Evolutionary conservation across 2,888 invertebrate species (phyloP), one percentile per base, ranked within the genome.

Genomic region (Andrena fulva): DNA sequence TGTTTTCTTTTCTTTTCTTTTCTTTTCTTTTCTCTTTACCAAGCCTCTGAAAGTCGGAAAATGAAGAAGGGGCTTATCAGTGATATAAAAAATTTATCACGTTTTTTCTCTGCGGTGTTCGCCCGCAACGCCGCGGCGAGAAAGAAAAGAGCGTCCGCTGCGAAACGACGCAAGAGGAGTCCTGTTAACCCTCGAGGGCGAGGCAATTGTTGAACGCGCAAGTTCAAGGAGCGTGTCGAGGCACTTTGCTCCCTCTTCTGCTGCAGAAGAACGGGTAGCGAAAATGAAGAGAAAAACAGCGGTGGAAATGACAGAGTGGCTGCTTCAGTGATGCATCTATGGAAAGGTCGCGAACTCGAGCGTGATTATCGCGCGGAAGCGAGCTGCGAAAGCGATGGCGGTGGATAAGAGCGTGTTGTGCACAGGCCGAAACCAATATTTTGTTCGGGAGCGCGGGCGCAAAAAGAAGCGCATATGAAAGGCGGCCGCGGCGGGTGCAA

Each of bases 401-500:
- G 10, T n/a, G 27, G 12, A 7, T 56, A 8, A 8, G 60, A 60
- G 1, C 8, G 24, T 4, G 50, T 20, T 42, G 33, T 16, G 33
- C 31, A n/a, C 7, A 7, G 64, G 64, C 31, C 27, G 50, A 12
- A n/a, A 52, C 50, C 56, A 27, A 20, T 42, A 24, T 42, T 10
- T 71, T n/a, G 56, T 7, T 10, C 10, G 42, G 33, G 1, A 2
- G n/a, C 27, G 10, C 12, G 29, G 48, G 6, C 42, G 16, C 56
- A 54, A 66, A 56, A 12, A 10, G 12, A 31, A 60, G 12, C 24
- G 42, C 16, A 12, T 56, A 69, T 42, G 42, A 29, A 31, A 63
- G 59, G 52, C 33, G 27, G 20, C 16, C 20, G n/a, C 63, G 35
- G n/a, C 33, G 70, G 48, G 83, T 70, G 72, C 81, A 87, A 81